Evolutionary conservation across 2,888 invertebrate species (phyloP).

Genomic region (Resseliella maxima): DNA sequence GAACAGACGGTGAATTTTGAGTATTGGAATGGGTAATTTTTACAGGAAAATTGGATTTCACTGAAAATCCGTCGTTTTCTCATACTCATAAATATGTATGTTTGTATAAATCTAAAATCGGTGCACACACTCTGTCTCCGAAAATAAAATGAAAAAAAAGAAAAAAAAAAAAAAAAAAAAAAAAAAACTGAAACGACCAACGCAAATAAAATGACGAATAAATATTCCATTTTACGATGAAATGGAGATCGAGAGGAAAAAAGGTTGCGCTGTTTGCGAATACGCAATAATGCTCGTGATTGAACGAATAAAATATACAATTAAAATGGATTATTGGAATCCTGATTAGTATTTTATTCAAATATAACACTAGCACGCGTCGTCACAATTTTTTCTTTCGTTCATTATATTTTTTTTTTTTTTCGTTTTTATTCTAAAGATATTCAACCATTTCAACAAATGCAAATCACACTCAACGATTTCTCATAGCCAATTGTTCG

Average conservation of each 20-base stretch:
- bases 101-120: constrained; percentile 22
- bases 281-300: background rate
- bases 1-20: background rate
- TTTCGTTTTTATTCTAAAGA: background rate
- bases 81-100: constrained; percentile 51
- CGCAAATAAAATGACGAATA: constrained; percentile 35
- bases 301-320: constrained; percentile 40
- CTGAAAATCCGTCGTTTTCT: constrained; percentile 24
- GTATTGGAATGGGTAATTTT: background rate
- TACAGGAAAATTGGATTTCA: constrained; percentile 30
- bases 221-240: background rate
- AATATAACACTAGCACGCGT: background rate
- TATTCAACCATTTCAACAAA: background rate
- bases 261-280: background rate
- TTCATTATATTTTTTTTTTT: background rate
- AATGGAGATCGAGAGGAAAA: background rate
- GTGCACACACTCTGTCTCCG: background rate
- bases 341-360: constrained; percentile 45
- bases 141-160: background rate
- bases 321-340: constrained; percentile 55
- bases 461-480: constrained; percentile 21
- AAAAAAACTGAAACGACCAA: too few species aligned
- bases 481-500: constrained; percentile 16
- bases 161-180: background rate
- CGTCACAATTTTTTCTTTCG: background rate